Evolutionary conservation across 2,888 invertebrate genomes (phyloP).

Genomic region (Flexamia atlantica): DNA sequence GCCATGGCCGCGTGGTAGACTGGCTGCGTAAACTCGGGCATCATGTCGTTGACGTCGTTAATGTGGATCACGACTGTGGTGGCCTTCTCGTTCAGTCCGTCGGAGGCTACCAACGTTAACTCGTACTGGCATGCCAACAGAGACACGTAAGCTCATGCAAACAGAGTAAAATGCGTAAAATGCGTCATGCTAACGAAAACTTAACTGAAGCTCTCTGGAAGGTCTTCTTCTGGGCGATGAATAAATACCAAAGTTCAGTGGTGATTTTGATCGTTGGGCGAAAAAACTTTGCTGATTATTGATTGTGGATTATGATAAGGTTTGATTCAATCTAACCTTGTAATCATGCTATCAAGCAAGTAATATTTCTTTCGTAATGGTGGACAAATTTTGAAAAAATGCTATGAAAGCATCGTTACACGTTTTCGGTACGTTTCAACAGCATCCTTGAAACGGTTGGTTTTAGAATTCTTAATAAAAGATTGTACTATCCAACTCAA

Average conservation of each 20-base stretch:
- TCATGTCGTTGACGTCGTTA: slow-evolving; percentile 93
- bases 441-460: too few species aligned
- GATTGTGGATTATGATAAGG: too few species aligned
- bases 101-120: slow-evolving; percentile 92
- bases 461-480: too few species aligned
- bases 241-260: background rate
- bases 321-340: too few species aligned
- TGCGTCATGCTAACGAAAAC: slow-evolving; percentile 28
- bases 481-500: too few species aligned
- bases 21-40: slow-evolving; percentile 87
- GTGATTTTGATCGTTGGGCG: too few species aligned
- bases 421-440: too few species aligned
- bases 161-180: slow-evolving; percentile 66
- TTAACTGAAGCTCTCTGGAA: background rate
- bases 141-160: slow-evolving; percentile 76
- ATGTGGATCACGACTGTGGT: slow-evolving; percentile 90
- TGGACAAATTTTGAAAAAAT: too few species aligned
- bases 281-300: too few species aligned
- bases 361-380: too few species aligned
- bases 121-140: slow-evolving; percentile 82
- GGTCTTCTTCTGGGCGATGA: background rate
- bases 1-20: slow-evolving; percentile 85
- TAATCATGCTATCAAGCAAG: too few species aligned
- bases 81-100: slow-evolving; percentile 93
- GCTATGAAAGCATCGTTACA: too few species aligned